Base-by-base conservation (phyloP, 2,888 invertebrate genomes). In the Antitype chi region DNA sequence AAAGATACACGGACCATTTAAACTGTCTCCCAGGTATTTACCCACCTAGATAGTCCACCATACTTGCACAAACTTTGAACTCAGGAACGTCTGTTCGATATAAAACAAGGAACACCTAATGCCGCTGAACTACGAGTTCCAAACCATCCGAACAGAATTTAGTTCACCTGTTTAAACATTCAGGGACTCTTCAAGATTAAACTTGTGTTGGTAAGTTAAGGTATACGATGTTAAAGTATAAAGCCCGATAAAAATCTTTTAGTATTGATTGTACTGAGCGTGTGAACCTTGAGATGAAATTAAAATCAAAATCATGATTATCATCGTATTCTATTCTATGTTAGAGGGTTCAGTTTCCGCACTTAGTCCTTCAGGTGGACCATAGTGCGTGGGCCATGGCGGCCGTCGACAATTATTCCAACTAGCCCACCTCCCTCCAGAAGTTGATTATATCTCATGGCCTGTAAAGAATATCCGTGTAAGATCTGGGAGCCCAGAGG, bases 61-160 rank as follows among this genome's bases (percentile, higher is more conserved):
- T 75, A 60, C 60, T 70, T 70, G 67, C n/a, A 57, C 68, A 55
- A 80, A 88, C 78, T 88, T 87, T 55, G 70, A 73, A 69, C 80
- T 55, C 32, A 20, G 23, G 70, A 67, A 76, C 82, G 82, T 80
- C 84, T 74, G 71, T 53, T 70, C 70, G 80, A 82, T 85, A 88
- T 87, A 87, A 87, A 81, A 88, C 88, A 84, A 80, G 60, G 25
- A 81, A 76, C 70, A 83, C 47, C 52, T 69, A 76, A 76, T 81
- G 28, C 77, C 25, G 47, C 47, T 67, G 60, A 80, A 82, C 78
- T 78, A 62, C 76, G 55, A 73, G 78, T 82, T 74, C 17, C 38
- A 53, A 63, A 73, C 69, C 55, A 66, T 59, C 49, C 52, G 72
- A 55, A 68, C 59, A 43, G 70, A 88, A 78, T 86, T 78, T 62